Conservation (phyloP, 2,797 vertebrate species). For the Neosilurus mollespiculum region DNA sequence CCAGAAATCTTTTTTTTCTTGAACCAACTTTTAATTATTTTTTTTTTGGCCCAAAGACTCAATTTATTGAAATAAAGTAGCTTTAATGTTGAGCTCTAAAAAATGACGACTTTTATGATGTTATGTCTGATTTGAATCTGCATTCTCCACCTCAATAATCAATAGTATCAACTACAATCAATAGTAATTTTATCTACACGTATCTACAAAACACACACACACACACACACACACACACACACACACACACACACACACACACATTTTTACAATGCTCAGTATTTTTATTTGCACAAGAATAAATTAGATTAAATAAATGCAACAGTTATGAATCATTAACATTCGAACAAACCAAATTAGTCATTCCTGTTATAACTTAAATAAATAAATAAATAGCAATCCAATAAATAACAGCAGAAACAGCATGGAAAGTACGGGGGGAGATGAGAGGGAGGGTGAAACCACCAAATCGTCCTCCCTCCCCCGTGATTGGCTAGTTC, state of each 20-base stretch:
- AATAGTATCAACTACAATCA: too few species aligned
- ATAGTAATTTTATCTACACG: too few species aligned
- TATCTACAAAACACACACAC: too few species aligned
- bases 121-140: background rate
- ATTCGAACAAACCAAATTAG: background rate
- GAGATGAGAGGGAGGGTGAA: constrained; percentile 48
- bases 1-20: too few species aligned
- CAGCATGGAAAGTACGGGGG: constrained; percentile 67
- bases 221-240: background rate
- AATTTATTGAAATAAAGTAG: background rate
- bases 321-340: too few species aligned
- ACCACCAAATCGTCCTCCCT: constrained; percentile 5
- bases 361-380: background rate
- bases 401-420: constrained; percentile 56
- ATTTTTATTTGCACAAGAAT: constrained; percentile 17
- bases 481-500: constrained; percentile 43
- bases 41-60: too few species aligned
- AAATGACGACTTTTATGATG: background rate
- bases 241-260: background rate
- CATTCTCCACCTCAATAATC: background rate
- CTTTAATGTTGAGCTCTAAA: background rate
- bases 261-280: background rate
- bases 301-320: background rate
- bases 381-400: constrained; percentile 57
- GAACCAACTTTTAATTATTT: too few species aligned